phyloP scores from a whole-genome alignment of 2,888 invertebrate species.

The Parnassius glacialis region DNA sequence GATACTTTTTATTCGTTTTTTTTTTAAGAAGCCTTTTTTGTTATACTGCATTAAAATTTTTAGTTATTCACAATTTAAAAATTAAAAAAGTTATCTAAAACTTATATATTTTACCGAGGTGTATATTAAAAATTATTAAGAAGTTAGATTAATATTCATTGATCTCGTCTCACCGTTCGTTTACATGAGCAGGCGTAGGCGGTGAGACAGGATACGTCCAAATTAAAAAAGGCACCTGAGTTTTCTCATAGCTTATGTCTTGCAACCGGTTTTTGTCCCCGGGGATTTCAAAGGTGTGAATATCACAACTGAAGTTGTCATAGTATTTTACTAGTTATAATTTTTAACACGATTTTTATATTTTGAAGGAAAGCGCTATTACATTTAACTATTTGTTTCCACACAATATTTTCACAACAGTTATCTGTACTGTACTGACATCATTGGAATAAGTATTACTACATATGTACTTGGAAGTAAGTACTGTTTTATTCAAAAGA shows the following conservation, averaged over 20 bases:
- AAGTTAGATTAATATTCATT: conserved; percentile 75
- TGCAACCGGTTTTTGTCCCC: conserved; percentile 57
- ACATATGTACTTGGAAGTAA: no score
- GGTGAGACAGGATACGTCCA: conserved; percentile 55
- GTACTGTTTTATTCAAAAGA: no score
- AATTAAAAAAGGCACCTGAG: conserved; percentile 53
- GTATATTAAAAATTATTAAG: conserved; percentile 62
- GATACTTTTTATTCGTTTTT: no score
- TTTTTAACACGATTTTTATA: conserved; percentile 1
- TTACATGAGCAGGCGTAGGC: conserved; percentile 63
- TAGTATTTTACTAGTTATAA: conserved; percentile 40
- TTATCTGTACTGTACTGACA: no score
- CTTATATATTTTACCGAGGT: no score
- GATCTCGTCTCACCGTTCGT: conserved; percentile 72
- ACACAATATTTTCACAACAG: conserved; percentile 28
- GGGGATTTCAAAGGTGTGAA: conserved; percentile 65
- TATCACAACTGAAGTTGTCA: conserved; percentile 53
- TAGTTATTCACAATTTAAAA: not conserved
- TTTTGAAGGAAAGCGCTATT: not conserved
- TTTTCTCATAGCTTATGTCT: conserved; percentile 20
- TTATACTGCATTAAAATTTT: not conserved
- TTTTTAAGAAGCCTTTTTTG: not conserved
- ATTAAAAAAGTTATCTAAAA: not conserved
- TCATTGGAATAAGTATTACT: no score
- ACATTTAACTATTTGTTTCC: conserved; percentile 3